Evolutionary conservation across 2,797 vertebrate species (phyloP).

Genomic region (Cryptoblepharus egeriae): DNA sequence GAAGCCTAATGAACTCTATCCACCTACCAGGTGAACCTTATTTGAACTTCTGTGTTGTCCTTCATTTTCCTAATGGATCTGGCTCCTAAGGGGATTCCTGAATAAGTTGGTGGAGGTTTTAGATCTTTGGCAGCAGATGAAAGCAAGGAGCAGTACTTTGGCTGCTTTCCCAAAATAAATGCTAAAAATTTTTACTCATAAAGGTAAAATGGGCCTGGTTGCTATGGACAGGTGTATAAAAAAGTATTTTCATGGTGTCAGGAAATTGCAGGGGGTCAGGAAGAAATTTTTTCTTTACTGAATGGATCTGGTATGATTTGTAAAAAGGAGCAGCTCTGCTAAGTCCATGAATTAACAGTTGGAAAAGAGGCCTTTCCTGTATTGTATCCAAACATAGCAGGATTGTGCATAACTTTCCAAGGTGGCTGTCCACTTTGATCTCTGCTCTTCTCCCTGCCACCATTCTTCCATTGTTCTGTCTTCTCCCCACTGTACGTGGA

Average conservation of each 20-base stretch:
- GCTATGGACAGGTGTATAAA: conserved; percentile 35
- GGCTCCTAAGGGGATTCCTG: conserved; percentile 48
- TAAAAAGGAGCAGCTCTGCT: neutral
- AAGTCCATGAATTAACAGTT: neutral
- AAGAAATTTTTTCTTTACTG: conserved; percentile 42
- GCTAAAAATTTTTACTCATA: conserved; percentile 7
- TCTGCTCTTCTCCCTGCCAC: neutral
- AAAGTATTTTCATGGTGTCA: conserved; percentile 21
- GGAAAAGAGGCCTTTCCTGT: neutral
- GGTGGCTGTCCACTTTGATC: neutral
- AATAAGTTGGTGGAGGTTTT: conserved; percentile 46
- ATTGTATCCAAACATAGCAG: neutral
- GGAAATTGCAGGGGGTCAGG: neutral
- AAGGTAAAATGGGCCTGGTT: conserved; percentile 50
- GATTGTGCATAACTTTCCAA: neutral
- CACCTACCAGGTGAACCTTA: neutral
- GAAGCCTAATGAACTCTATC: neutral
- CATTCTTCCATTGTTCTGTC: neutral
- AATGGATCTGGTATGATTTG: conserved; percentile 33
- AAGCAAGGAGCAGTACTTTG: conserved; percentile 49
- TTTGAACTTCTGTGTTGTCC: neutral
- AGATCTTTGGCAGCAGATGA: conserved; percentile 57
- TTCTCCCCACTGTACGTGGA: neutral
- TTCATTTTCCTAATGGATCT: conserved; percentile 3
- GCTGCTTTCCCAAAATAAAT: conserved; percentile 59